phyloP scores from a whole-genome alignment of 2,888 invertebrate species.

The Thysanoteuthis rhombus region DNA sequence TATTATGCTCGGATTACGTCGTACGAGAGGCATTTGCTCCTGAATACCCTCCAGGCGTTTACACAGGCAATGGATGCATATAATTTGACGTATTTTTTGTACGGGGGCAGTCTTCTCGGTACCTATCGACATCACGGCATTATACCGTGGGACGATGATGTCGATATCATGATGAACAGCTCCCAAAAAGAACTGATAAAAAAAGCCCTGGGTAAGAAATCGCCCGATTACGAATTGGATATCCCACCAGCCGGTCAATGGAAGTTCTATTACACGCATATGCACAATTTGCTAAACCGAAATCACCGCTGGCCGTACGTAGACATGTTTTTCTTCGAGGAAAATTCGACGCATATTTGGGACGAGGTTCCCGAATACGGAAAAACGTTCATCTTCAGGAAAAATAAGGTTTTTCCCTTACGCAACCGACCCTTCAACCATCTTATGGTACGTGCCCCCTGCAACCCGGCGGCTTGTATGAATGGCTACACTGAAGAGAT shows the following conservation, averaged over 20 bases:
- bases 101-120: conserved; percentile 38
- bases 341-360: conserved; percentile 50
- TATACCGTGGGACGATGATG: conserved; percentile 42
- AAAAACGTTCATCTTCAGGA: conserved; percentile 35
- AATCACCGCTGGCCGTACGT: conserved; percentile 54
- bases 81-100: conserved; percentile 38
- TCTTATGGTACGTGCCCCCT: conserved; percentile 39
- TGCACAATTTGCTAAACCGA: conserved; percentile 39
- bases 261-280: conserved; percentile 45
- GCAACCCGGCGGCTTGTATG: conserved; percentile 31
- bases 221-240: not conserved
- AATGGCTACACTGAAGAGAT: not conserved
- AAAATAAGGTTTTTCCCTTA: conserved; percentile 39
- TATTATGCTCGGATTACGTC: not conserved
- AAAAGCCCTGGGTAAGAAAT: conserved; percentile 18
- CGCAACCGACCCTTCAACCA: conserved; percentile 40
- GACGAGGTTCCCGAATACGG: conserved; percentile 37
- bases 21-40: not conserved
- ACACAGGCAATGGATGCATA: conserved; percentile 15
- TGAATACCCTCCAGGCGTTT: not conserved
- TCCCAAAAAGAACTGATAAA: conserved; percentile 30
- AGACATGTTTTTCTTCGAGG: conserved; percentile 54
- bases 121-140: conserved; percentile 39
- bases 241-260: not conserved
- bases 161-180: conserved; percentile 38